These are phyloP conservation scores for Tortrix viridana DNA, from an alignment of 2,888 invertebrate species.

Conservation along the genomic window DNA sequence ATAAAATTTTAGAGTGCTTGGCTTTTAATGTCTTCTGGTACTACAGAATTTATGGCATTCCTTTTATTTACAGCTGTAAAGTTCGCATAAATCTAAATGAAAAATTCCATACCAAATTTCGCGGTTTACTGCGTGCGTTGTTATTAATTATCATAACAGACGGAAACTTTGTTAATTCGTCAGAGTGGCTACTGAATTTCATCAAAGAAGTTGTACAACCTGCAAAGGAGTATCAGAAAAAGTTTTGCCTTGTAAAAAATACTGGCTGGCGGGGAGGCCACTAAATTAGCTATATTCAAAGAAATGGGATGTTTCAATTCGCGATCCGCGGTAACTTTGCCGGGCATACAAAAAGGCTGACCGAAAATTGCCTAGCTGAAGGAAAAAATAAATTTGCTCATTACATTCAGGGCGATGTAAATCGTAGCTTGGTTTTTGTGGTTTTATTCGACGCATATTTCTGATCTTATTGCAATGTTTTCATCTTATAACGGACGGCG, in stretches of 20 bases:
- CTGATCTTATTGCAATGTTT: conserved; percentile 17
- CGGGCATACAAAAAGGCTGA: conserved; percentile 45
- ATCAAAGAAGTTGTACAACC: conserved; percentile 46
- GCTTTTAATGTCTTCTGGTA: conserved; percentile 38
- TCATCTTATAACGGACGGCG: background rate
- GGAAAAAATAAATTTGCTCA: conserved; percentile 49
- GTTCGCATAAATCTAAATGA: conserved; percentile 36
- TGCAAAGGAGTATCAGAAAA: conserved; percentile 43
- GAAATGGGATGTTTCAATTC: conserved; percentile 59
- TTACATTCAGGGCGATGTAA: conserved; percentile 45
- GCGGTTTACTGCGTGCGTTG: conserved; percentile 26
- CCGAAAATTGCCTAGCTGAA: conserved; percentile 42
- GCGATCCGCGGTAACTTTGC: conserved; percentile 50
- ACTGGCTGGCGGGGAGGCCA: conserved; percentile 44
- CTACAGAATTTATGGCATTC: conserved; percentile 37
- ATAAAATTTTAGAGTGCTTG: conserved; percentile 38
- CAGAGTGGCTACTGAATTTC: conserved; percentile 42
- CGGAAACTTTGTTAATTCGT: conserved; percentile 25
- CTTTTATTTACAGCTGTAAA: conserved; percentile 35
- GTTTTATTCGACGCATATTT: conserved; percentile 31
- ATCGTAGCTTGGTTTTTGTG: conserved; percentile 26
- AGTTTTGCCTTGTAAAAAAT: conserved; percentile 52
- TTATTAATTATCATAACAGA: conserved; percentile 38
- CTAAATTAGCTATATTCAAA: conserved; percentile 71
- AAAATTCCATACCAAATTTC: conserved; percentile 33